phyloP scores from a whole-genome alignment of 2,113 vertebrate species.

The Nothocercus julius region DNA sequence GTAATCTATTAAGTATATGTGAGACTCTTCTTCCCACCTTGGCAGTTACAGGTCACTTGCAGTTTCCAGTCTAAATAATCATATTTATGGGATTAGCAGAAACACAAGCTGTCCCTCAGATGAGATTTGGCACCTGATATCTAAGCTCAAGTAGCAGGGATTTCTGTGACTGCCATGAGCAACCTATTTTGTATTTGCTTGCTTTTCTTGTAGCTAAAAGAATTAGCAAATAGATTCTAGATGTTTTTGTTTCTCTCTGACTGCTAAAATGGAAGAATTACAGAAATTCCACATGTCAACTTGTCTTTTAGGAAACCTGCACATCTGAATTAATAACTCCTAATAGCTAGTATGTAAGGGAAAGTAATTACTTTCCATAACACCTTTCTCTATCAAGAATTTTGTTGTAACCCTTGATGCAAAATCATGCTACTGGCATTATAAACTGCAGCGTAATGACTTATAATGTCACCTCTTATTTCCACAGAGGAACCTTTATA shows the following conservation, averaged over 20 bases:
- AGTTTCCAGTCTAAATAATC: slow-evolving; percentile 48
- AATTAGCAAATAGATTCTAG: neutral
- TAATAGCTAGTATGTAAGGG: neutral
- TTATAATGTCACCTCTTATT: slow-evolving; percentile 27
- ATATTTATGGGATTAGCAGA: slow-evolving; percentile 17
- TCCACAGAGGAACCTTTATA: neutral
- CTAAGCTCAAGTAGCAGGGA: neutral
- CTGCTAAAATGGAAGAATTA: neutral
- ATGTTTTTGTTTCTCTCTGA: neutral
- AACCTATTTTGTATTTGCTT: neutral
- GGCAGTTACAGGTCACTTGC: slow-evolving; percentile 20
- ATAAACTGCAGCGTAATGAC: neutral
- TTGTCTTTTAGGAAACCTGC: neutral
- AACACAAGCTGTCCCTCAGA: neutral
- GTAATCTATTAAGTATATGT: slow-evolving; percentile 24
- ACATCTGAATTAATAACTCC: slow-evolving; percentile 13
- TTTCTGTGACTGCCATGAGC: neutral
- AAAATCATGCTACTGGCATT: slow-evolving; percentile 56
- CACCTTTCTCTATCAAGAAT: slow-evolving; percentile 32
- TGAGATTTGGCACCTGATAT: neutral
- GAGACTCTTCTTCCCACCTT: slow-evolving; percentile 32
- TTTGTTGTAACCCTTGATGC: slow-evolving; percentile 6
- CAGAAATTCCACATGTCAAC: neutral
- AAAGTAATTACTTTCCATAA: slow-evolving; percentile 17
- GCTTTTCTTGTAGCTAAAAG: neutral